These are phyloP conservation scores for Alligator mississippiensis DNA, from an alignment of 2,113 vertebrate genomes.

Conservation along the genomic window DNA sequence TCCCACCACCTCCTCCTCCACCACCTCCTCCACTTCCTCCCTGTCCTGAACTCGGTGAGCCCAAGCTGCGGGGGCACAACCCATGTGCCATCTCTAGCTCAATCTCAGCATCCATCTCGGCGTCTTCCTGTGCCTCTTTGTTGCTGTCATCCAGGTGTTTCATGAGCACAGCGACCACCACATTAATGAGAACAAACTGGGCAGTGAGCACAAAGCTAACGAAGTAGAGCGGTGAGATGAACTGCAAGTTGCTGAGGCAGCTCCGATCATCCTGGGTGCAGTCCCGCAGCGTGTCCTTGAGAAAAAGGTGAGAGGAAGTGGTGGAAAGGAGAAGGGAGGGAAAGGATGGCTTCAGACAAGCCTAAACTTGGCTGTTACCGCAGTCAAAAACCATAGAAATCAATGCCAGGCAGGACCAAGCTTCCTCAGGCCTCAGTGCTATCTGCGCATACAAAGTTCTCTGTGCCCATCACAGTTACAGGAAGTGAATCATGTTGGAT, in stretches of 20 bases:
- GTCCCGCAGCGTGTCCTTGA: slow-evolving; percentile 95
- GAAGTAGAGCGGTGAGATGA: slow-evolving; percentile 97
- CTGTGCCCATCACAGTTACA: not conserved
- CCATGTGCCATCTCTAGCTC: slow-evolving; percentile 95
- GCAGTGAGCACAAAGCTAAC: slow-evolving; percentile 99
- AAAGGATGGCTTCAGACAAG: slow-evolving; percentile 12
- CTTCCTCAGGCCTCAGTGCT: not conserved
- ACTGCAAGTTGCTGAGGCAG: slow-evolving; percentile 94
- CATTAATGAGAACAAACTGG: slow-evolving; percentile 99
- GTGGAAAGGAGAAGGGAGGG: slow-evolving; percentile 59
- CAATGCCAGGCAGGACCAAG: not conserved
- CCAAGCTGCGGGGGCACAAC: slow-evolving; percentile 76
- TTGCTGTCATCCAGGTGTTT: slow-evolving; percentile 99
- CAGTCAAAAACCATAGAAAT: not conserved
- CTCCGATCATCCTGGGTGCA: slow-evolving; percentile 93
- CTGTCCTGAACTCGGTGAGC: slow-evolving; percentile 74
- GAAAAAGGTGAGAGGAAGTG: not conserved
- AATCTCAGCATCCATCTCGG: slow-evolving; percentile 98
- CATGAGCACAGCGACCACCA: slow-evolving; percentile 99
- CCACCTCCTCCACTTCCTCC: slow-evolving; percentile 27
- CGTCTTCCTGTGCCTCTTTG: slow-evolving; percentile 98
- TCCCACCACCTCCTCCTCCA: slow-evolving; percentile 44
- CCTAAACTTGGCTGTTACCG: not conserved
- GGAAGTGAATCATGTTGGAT: not conserved
- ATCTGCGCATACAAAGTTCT: not conserved